Conservation (phyloP, 2,797 vertebrate genomes). For the Muraenolepis orangiensis region DNA sequence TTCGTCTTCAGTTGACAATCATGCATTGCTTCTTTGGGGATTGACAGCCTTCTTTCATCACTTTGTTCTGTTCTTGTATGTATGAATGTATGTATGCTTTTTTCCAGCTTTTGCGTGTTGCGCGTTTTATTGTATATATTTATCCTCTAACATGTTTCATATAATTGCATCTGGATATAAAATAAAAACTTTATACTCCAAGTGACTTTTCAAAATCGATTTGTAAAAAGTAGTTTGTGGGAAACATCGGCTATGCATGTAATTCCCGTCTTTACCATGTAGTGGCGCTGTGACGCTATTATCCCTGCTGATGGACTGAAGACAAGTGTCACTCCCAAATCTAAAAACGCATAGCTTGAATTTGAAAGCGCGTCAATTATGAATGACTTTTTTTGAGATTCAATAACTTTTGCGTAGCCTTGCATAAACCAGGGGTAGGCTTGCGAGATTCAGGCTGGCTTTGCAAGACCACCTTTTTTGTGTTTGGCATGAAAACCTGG, state of each 20-base stretch:
- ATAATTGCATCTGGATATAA: slow-evolving; percentile 78
- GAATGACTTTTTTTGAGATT: not conserved
- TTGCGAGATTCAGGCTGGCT: not conserved
- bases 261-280: slow-evolving; percentile 29
- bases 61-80: slow-evolving; percentile 48
- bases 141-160: slow-evolving; percentile 79
- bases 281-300: slow-evolving; percentile 37
- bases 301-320: not conserved
- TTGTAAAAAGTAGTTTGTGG: not conserved
- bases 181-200: slow-evolving; percentile 73
- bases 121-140: slow-evolving; percentile 78
- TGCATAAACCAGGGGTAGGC: not conserved
- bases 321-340: not conserved
- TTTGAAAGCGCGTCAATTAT: not conserved
- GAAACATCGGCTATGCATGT: no score
- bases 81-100: slow-evolving; percentile 43
- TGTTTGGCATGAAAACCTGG: slow-evolving; percentile 23
- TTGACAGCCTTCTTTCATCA: slow-evolving; percentile 46
- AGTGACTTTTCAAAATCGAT: slow-evolving; percentile 40
- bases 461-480: not conserved
- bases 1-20: slow-evolving; percentile 69
- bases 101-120: slow-evolving; percentile 66
- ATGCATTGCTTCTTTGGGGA: slow-evolving; percentile 54
- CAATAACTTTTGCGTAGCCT: not conserved
- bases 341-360: not conserved